phyloP scores from a whole-genome alignment of 2,888 invertebrate species.

The Apodemia zela region DNA sequence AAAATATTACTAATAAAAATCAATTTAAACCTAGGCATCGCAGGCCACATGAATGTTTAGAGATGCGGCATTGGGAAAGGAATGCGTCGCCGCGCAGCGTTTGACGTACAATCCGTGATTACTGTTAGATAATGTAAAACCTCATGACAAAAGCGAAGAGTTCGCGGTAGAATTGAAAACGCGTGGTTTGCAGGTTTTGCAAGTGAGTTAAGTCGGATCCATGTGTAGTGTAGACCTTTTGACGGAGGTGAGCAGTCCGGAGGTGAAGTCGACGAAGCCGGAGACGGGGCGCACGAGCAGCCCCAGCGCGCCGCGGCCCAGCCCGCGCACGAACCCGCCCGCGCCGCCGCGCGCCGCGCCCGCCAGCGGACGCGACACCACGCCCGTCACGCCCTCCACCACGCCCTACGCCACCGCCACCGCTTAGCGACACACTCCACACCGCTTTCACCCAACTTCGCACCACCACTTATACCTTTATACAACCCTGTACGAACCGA shows the following conservation, averaged over 20 bases:
- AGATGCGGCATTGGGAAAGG: too few species aligned
- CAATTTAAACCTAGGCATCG: too few species aligned
- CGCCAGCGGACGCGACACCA: constrained; percentile 48
- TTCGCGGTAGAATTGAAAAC: background rate
- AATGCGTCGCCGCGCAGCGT: too few species aligned
- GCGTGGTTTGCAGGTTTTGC: background rate
- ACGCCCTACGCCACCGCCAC: constrained; percentile 45
- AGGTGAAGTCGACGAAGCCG: constrained; percentile 62
- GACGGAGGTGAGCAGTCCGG: constrained; percentile 55
- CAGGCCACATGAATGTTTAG: too few species aligned
- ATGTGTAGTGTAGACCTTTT: constrained; percentile 46
- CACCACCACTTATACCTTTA: background rate
- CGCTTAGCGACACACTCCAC: background rate
- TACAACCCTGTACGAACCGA: too few species aligned
- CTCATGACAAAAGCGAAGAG: too few species aligned
- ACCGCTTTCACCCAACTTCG: background rate
- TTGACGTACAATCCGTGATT: too few species aligned
- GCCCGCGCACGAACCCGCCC: constrained; percentile 53
- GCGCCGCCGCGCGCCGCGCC: constrained; percentile 57
- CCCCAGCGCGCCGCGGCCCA: constrained; percentile 55
- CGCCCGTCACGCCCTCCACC: constrained; percentile 59
- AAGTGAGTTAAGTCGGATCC: background rate
- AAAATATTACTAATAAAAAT: too few species aligned
- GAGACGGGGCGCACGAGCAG: constrained; percentile 58
- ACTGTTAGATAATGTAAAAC: too few species aligned